Evolutionary conservation across 2,888 invertebrate species (phyloP), one percentile per base, ranked within the genome.

Genomic region (Pachycephus smyrnensis): DNA sequence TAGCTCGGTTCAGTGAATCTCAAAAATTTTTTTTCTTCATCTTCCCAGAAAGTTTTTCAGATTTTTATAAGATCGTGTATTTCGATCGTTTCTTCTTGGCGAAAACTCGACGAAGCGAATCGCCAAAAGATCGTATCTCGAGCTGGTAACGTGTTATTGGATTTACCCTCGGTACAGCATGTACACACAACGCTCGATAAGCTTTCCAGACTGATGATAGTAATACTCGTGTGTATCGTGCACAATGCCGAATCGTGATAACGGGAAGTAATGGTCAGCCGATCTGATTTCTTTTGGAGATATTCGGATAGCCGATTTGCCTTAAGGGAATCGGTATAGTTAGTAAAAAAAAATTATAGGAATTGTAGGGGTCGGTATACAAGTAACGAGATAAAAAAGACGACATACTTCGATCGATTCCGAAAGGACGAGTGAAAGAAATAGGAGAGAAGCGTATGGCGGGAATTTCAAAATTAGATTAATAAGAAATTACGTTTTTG

Each of bases 191-290:
- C 79, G 79, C 78, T 76, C 81, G 78, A 83, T 78, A 82, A 83
- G 82, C 77, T 78, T 55, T 77, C 82, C 77, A 75, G 76, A 78
- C 74, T 85, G 85, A 86, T 86, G 85, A 86, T 86, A 86, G 85
- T 86, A 82, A 83, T 84, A 82, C 81, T 78, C 80, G 81, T 73
- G 77, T 76, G 75, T 76, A 32, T 30, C 32, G 11, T 12, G 68
- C 37, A 80, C 80, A 71, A 71, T 71, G 71, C 32, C 71, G 71
- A 71, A 71, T 32, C 77, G 77, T 76, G 80, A 80, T 76, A 83
- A 83, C 82, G 83, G 82, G 82, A 84, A 84, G 83, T 79, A 80
- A 84, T 79, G 82, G 12, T 31, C 40, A 79, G 82, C 78, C 81
- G 82, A 82, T 82, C 69, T 73, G 80, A 83, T 82, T 84, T 82